A percentile compares a stretch with the other conserved stretches of the same genome.
Evolutionary conservation across 2,113 vertebrate genomes (phyloP).

Genomic region (Tapirus terrestris): DNA sequence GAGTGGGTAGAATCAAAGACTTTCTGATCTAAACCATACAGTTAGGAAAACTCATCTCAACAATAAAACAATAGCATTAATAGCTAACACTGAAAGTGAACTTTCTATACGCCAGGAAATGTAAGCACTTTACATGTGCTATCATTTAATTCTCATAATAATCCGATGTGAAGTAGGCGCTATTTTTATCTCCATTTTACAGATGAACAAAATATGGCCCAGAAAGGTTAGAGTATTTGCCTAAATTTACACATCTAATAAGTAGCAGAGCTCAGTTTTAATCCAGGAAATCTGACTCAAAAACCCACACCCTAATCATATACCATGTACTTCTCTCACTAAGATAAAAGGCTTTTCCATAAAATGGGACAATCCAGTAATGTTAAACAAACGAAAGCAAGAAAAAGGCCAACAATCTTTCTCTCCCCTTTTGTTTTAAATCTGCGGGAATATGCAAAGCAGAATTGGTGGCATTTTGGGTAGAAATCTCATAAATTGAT

Average conservation of each 20-base stretch:
- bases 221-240: background rate
- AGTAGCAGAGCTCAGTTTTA: background rate
- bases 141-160: background rate
- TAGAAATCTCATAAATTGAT: conserved; percentile 3
- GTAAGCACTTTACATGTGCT: background rate
- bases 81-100: background rate
- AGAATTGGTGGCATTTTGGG: background rate
- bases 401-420: background rate
- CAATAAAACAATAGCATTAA: background rate
- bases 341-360: background rate
- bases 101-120: background rate
- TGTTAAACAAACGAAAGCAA: conserved; percentile 16
- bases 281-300: background rate
- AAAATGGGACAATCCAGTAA: background rate
- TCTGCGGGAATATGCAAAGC: background rate
- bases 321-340: background rate
- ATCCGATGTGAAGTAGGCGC: background rate
- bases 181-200: background rate
- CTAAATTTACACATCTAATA: background rate
- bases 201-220: background rate
- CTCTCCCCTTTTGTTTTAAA: background rate
- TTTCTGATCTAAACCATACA: background rate
- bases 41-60: background rate
- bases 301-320: background rate
- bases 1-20: background rate